These are phyloP conservation scores for Drosophila athabasca DNA, from an alignment of 1,140 invertebrate genomes.

Conservation along the genomic window DNA sequence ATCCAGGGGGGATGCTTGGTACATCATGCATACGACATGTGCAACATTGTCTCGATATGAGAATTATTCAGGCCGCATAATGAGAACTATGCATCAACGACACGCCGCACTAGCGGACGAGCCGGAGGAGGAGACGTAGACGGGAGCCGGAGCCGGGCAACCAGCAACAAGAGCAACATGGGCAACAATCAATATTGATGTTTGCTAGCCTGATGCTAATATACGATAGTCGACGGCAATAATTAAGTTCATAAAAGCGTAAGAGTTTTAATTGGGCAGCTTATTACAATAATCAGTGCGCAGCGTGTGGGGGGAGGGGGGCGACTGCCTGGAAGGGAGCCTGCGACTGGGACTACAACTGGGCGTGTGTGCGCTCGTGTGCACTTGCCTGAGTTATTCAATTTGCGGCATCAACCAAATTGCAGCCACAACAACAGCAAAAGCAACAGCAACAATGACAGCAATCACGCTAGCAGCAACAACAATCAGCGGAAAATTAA, in stretches of 20 bases:
- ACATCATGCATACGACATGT: conserved; percentile 58
- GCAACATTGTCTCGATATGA: conserved; percentile 24
- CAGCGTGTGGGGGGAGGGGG: conserved; percentile 13
- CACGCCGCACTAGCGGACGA: conserved; percentile 43
- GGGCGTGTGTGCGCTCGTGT: conserved; percentile 52
- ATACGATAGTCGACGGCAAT: conserved; percentile 26
- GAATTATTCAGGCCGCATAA: conserved; percentile 38
- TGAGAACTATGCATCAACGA: conserved; percentile 54
- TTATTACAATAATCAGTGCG: conserved; percentile 65
- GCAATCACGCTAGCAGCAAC: conserved; percentile 31
- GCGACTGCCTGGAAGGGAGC: background rate
- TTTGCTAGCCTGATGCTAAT: conserved; percentile 12
- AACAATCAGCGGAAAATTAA: conserved; percentile 38
- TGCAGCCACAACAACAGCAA: conserved; percentile 34
- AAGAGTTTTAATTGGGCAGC: conserved; percentile 76
- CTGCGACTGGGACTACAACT: conserved; percentile 14
- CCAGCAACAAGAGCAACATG: conserved; percentile 24
- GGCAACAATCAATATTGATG: conserved; percentile 47
- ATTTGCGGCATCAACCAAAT: conserved; percentile 54
- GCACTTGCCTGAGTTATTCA: conserved; percentile 64
- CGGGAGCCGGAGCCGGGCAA: too few species aligned
- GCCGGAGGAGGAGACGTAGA: background rate
- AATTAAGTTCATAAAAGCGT: conserved; percentile 70
- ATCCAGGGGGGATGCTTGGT: background rate
- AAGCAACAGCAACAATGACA: conserved; percentile 34